Percentiles rank a stretch among this genome's conserved stretches.
These are phyloP conservation scores for Cynaeus angustus DNA, from an alignment of 2,888 invertebrate genomes.

Conservation along the genomic window DNA sequence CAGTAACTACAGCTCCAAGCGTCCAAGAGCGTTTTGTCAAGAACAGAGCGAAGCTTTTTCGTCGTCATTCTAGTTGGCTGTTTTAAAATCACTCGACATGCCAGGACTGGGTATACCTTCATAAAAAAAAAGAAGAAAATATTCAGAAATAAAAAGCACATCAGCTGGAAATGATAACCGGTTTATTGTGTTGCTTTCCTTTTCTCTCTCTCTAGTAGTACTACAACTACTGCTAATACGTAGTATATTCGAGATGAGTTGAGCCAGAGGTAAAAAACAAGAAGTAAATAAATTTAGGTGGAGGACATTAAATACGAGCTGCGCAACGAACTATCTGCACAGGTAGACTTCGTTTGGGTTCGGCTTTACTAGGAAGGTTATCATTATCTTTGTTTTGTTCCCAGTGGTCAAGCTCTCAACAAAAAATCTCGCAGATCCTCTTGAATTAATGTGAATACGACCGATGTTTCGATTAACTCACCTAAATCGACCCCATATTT, in stretches of 20 bases:
- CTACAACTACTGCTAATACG: constrained; percentile 71
- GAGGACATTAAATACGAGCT: constrained; percentile 49
- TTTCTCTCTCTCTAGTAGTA: constrained; percentile 68
- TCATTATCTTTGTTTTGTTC: constrained; percentile 43
- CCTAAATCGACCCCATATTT: constrained; percentile 20
- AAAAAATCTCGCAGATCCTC: constrained; percentile 36
- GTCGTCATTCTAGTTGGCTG: constrained; percentile 60
- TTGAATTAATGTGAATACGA: constrained; percentile 23
- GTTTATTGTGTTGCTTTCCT: constrained; percentile 67
- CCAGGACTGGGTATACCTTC: constrained; percentile 67
- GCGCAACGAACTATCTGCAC: constrained; percentile 42
- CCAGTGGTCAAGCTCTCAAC: constrained; percentile 26
- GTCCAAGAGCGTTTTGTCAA: constrained; percentile 60
- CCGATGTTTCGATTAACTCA: constrained; percentile 20
- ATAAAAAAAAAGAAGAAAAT: constrained; percentile 67
- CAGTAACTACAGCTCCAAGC: constrained; percentile 64
- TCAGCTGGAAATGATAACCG: constrained; percentile 71
- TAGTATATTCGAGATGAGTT: constrained; percentile 68
- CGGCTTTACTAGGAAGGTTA: constrained; percentile 38
- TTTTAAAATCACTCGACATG: constrained; percentile 66
- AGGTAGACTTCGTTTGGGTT: constrained; percentile 40
- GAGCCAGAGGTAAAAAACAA: constrained; percentile 48
- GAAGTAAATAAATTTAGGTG: constrained; percentile 49
- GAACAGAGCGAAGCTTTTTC: constrained; percentile 54
- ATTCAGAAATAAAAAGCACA: constrained; percentile 70